Percentiles rank a stretch among this genome's conserved stretches.
These are phyloP conservation scores for Nezara viridula DNA, from an alignment of 2,888 invertebrate species.

Conservation along the genomic window DNA sequence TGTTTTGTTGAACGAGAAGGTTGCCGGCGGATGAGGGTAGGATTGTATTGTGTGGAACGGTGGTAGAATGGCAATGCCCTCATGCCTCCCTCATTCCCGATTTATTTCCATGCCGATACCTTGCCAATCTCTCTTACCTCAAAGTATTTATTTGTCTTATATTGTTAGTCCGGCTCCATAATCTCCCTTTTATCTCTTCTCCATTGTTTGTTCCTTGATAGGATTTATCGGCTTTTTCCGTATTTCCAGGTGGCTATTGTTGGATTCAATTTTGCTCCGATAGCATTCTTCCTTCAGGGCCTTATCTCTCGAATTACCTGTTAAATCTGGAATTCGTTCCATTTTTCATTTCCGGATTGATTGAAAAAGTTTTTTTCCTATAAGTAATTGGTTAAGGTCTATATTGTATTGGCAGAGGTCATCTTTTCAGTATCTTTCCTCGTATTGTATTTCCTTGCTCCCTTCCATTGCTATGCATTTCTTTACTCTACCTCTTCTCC, in stretches of 20 bases:
- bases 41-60: not conserved
- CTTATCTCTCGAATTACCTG: slow-evolving; percentile 2
- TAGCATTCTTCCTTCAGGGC: not conserved
- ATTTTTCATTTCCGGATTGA: not conserved
- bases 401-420: not conserved
- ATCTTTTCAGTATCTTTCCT: not conserved
- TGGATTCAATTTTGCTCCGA: not conserved
- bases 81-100: not conserved
- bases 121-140: not conserved
- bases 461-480: not conserved
- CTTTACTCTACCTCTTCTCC: not conserved
- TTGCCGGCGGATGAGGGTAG: not conserved
- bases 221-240: not conserved
- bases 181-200: not conserved
- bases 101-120: slow-evolving; percentile 5
- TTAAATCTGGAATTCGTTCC: not conserved
- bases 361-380: not conserved
- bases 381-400: not conserved
- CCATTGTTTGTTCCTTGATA: slow-evolving; percentile 1
- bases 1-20: not conserved
- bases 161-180: not conserved
- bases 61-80: not conserved
- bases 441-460: not conserved
- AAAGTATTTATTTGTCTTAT: not conserved
- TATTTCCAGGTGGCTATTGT: slow-evolving; percentile 5